These are phyloP conservation scores for Wiebesia pumilae DNA, from an alignment of 1,140 invertebrate genomes.

Conservation along the genomic window DNA sequence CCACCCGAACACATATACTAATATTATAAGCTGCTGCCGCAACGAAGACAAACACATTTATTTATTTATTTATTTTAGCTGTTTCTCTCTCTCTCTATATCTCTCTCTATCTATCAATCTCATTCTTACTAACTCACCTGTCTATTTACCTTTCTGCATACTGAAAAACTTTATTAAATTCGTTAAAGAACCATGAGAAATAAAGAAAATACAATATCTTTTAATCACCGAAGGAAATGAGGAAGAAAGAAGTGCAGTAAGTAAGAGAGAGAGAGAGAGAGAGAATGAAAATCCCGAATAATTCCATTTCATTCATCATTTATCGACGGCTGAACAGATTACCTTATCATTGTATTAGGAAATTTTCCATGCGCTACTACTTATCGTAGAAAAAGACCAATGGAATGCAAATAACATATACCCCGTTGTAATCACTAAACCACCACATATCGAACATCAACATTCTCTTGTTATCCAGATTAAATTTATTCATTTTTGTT, in stretches of 20 bases:
- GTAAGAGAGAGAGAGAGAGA: constrained; percentile 1
- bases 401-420: not conserved
- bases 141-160: no score
- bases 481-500: not conserved
- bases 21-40: no score
- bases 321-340: constrained; percentile 2
- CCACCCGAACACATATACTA: no score
- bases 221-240: no score
- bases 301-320: not conserved
- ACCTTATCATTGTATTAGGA: constrained; percentile 20
- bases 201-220: no score
- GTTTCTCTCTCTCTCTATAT: not conserved
- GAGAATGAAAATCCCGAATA: not conserved
- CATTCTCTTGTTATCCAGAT: constrained; percentile 13
- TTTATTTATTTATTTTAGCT: not conserved
- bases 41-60: not conserved
- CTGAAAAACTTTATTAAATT: no score
- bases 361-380: not conserved
- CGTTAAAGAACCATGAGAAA: no score
- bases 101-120: no score
- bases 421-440: not conserved
- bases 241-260: not conserved
- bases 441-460: not conserved
- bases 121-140: no score
- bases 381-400: not conserved